Evolutionary conservation across 1,140 invertebrate genomes (phyloP).

Genomic region (Tetragnatha versicolor): DNA sequence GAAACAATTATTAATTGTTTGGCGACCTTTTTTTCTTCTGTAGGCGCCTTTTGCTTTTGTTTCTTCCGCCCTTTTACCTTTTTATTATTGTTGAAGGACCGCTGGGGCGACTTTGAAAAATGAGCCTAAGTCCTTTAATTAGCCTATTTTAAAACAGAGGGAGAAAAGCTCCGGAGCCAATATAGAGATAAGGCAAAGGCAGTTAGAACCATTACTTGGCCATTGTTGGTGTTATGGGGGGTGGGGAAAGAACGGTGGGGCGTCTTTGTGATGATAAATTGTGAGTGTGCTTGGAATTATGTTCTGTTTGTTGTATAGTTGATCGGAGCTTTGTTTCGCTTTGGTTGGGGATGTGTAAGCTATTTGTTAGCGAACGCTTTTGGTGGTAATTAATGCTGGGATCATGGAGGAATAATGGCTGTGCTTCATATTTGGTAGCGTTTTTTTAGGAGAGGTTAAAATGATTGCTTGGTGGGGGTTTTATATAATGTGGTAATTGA

Average conservation of each 20-base stretch:
- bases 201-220: neutral
- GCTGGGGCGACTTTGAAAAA: constrained; percentile 18
- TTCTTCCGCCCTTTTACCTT: neutral
- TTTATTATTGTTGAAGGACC: neutral
- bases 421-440: too few relatives aligned
- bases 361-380: neutral
- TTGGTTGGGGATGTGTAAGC: neutral
- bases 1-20: constrained; percentile 41
- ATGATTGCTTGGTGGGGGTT: too few relatives aligned
- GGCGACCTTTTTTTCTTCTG: constrained; percentile 4
- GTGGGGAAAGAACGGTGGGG: neutral
- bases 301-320: constrained; percentile 35
- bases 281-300: constrained; percentile 3
- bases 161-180: neutral
- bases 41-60: neutral
- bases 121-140: constrained; percentile 32
- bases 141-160: constrained; percentile 17
- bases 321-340: constrained; percentile 15
- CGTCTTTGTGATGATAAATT: constrained; percentile 37
- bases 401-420: constrained; percentile 28
- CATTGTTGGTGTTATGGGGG: neutral
- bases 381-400: constrained; percentile 30
- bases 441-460: too few relatives aligned
- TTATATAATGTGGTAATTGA: too few relatives aligned
- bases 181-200: constrained; percentile 22